Evolutionary conservation across 1,140 invertebrate genomes (phyloP).

Genomic region (Myzus persicae): DNA sequence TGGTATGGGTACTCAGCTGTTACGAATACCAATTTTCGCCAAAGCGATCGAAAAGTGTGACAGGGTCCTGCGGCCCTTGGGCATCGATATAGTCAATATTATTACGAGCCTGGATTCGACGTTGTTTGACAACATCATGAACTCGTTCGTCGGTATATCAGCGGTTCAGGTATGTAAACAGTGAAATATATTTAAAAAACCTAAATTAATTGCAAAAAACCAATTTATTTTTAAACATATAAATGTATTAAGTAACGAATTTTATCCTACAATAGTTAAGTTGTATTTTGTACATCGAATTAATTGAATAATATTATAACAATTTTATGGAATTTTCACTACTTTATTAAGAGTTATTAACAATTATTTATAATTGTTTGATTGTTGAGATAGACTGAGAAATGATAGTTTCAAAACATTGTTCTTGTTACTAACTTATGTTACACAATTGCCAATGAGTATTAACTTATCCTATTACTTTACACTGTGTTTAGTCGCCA

Average conservation of each 20-base stretch:
- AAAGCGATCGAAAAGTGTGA: slow-evolving; percentile 71
- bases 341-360: too few species aligned
- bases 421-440: too few species aligned
- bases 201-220: not conserved
- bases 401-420: too few species aligned
- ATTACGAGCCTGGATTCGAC: slow-evolving; percentile 69
- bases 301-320: too few species aligned
- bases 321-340: too few species aligned
- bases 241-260: not conserved
- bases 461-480: too few species aligned
- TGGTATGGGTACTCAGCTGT: slow-evolving; percentile 71
- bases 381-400: too few species aligned
- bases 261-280: not conserved
- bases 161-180: slow-evolving; percentile 76
- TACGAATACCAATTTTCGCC: slow-evolving; percentile 74
- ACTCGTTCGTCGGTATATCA: slow-evolving; percentile 77
- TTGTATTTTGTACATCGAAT: not conserved
- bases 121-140: slow-evolving; percentile 71
- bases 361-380: too few species aligned
- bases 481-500: too few species aligned
- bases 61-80: slow-evolving; percentile 68
- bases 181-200: slow-evolving; percentile 12
- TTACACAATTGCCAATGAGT: too few species aligned
- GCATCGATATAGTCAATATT: slow-evolving; percentile 72
- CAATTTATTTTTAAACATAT: not conserved